Conservation (phyloP, 2,113 vertebrate species). For the Microtus richardsoni region DNA sequence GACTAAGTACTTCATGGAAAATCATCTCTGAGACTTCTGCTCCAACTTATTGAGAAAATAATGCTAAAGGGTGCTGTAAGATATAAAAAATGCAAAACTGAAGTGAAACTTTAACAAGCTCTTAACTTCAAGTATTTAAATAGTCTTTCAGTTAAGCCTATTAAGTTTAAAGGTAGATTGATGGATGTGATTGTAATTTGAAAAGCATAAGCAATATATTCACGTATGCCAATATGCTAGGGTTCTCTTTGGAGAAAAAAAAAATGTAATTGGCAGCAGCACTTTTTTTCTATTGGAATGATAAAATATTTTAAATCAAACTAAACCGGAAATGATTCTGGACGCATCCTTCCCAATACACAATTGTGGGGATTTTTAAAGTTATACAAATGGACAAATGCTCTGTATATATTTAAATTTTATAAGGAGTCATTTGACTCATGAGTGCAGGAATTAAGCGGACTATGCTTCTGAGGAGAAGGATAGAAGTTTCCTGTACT, state of each 20-base stretch:
- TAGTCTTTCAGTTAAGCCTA: neutral
- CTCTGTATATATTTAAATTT: neutral
- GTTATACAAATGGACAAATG: neutral
- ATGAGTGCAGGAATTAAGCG: neutral
- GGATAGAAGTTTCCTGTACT: neutral
- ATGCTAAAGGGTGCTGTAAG: neutral
- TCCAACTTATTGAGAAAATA: neutral
- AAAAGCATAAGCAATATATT: neutral
- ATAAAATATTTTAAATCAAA: neutral
- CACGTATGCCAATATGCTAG: neutral
- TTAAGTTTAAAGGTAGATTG: neutral
- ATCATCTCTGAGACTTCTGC: neutral
- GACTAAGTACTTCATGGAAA: neutral
- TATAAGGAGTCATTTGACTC: neutral
- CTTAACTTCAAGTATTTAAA: neutral
- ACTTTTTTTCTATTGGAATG: neutral
- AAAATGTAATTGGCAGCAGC: neutral
- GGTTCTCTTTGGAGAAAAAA: neutral
- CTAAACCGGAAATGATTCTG: neutral
- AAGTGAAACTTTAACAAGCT: neutral
- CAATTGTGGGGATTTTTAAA: neutral
- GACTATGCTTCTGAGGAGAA: neutral
- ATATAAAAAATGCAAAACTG: neutral
- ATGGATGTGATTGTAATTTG: neutral
- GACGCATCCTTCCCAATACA: neutral